Conservation (phyloP, 1,140 invertebrate genomes). For the Drosophila burlai region DNA sequence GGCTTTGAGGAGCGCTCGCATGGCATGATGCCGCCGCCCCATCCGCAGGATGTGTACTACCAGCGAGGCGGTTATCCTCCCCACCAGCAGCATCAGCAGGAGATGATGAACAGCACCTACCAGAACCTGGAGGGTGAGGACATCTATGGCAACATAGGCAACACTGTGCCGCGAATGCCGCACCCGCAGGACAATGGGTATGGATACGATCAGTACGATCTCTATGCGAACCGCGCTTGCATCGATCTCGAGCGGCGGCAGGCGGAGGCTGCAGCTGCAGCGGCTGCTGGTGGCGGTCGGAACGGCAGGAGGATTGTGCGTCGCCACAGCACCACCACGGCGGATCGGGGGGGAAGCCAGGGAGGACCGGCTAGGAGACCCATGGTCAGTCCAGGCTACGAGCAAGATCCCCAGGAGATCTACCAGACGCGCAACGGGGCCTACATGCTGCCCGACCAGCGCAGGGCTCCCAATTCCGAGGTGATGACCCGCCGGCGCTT, state of each 20-base stretch:
- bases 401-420: conserved; percentile 65
- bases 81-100: conserved; percentile 60
- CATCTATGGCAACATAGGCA: conserved; percentile 79
- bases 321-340: conserved; percentile 83
- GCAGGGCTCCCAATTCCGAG: conserved; percentile 79
- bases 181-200: conserved; percentile 62
- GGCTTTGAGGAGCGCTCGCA: conserved; percentile 62
- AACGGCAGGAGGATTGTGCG: conserved; percentile 70
- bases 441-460: conserved; percentile 80
- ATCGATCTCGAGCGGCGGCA: conserved; percentile 82
- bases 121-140: conserved; percentile 82
- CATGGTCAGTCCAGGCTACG: conserved; percentile 39
- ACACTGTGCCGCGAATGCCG: conserved; percentile 53
- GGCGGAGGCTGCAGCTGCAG: conserved; percentile 66
- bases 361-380: conserved; percentile 26
- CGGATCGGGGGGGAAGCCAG: conserved; percentile 61
- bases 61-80: conserved; percentile 43
- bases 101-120: conserved; percentile 82
- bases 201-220: conserved; percentile 76
- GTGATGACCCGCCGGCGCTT: conserved; percentile 78
- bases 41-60: conserved; percentile 63
- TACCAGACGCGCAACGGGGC: conserved; percentile 81
- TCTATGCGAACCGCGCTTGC: conserved; percentile 83
- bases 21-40: conserved; percentile 39
- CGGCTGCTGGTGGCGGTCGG: conserved; percentile 26